Conservation (phyloP, 2,888 invertebrate genomes). For the Limnephilus lunatus region DNA sequence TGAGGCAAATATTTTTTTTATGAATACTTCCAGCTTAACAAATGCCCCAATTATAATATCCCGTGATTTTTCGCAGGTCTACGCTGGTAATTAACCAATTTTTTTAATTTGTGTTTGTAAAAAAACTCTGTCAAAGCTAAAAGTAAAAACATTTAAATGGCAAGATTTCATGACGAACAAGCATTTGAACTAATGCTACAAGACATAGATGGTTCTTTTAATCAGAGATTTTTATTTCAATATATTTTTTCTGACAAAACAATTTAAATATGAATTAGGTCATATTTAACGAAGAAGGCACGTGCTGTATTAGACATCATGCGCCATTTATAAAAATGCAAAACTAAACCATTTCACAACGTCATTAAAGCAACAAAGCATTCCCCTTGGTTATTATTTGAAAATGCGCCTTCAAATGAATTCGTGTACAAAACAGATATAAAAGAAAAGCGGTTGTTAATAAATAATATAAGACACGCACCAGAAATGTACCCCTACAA, state of each 20-base stretch:
- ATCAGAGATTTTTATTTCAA: neutral
- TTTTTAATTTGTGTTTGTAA: no score
- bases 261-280: neutral
- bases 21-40: no score
- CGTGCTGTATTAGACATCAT: neutral
- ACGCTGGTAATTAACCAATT: no score
- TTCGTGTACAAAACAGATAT: slow-evolving; percentile 65
- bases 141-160: no score
- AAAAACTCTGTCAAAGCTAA: no score
- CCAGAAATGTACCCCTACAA: slow-evolving; percentile 32
- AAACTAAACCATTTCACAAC: slow-evolving; percentile 29
- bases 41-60: no score
- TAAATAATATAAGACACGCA: slow-evolving; percentile 65
- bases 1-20: no score
- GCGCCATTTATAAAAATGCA: slow-evolving; percentile 24
- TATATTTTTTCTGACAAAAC: neutral
- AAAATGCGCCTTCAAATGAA: slow-evolving; percentile 63
- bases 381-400: slow-evolving; percentile 56
- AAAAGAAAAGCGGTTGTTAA: slow-evolving; percentile 64
- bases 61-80: no score
- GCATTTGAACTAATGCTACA: no score
- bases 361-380: slow-evolving; percentile 52
- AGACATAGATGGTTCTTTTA: no score
- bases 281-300: neutral
- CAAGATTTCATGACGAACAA: no score